Evolutionary conservation across 1,140 invertebrate genomes (phyloP).

Genomic region (Atta cephalotes): DNA sequence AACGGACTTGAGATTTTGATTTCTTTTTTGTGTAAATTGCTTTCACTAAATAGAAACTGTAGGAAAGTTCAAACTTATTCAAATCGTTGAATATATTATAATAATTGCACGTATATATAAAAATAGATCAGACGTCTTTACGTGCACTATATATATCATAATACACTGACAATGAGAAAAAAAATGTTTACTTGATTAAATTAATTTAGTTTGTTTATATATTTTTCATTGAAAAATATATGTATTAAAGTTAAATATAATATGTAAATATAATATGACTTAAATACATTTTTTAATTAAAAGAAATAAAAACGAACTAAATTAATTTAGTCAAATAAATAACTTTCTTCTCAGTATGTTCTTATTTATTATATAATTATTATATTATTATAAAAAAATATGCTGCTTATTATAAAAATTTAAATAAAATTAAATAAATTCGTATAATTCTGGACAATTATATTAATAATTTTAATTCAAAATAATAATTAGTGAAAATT

Average conservation of each 20-base stretch:
- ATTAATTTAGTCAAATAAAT: no score
- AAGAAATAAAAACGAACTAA: no score
- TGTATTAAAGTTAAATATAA: no score
- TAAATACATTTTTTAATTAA: no score
- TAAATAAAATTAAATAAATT: constrained; percentile 4
- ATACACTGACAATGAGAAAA: no score
- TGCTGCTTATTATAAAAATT: not conserved
- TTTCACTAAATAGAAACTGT: not conserved
- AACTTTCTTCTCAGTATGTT: no score
- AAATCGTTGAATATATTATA: not conserved
- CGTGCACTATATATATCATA: no score
- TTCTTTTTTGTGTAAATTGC: not conserved
- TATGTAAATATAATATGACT: no score
- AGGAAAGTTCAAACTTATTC: not conserved
- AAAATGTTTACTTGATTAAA: no score
- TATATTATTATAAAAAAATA: not conserved
- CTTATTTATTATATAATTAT: not conserved
- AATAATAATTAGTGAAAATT: not conserved
- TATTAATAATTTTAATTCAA: not conserved
- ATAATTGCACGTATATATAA: not conserved
- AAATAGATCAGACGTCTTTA: not conserved
- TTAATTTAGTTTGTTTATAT: no score
- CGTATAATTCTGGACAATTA: not conserved
- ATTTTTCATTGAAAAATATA: no score
- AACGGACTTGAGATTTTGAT: constrained; percentile 1